These are phyloP conservation scores for Cremastobaeus sp. DNA, from an alignment of 2,888 invertebrate genomes.

Conservation along the genomic window DNA sequence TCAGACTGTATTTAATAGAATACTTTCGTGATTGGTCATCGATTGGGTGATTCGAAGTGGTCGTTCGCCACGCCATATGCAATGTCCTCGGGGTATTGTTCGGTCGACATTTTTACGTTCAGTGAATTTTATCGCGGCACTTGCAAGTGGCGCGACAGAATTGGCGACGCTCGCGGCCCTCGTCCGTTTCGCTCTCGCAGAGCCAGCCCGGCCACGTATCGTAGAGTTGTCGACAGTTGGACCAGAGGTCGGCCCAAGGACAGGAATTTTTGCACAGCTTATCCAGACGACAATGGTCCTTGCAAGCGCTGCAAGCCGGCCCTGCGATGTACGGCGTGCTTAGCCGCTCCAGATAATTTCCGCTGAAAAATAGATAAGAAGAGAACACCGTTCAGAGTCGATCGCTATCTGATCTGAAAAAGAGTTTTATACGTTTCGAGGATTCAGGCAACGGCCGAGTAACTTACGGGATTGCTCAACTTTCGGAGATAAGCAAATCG, in stretches of 20 bases:
- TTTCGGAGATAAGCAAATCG: no score
- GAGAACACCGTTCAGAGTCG: conserved; percentile 5
- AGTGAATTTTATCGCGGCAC: conserved; percentile 81
- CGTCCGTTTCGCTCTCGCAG: conserved; percentile 80
- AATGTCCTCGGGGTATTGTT: conserved; percentile 5
- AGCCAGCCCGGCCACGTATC: conserved; percentile 82
- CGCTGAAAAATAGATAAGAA: conserved; percentile 61
- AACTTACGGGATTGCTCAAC: no score
- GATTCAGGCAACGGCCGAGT: no score
- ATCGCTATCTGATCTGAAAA: conserved; percentile 2
- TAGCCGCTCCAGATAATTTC: conserved; percentile 64
- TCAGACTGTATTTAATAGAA: conserved; percentile 8
- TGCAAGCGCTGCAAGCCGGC: conserved; percentile 83
- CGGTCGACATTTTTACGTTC: conserved; percentile 30
- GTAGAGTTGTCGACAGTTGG: conserved; percentile 85
- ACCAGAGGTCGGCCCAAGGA: conserved; percentile 84
- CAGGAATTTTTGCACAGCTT: conserved; percentile 88
- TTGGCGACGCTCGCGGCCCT: conserved; percentile 80
- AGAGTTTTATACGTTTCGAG: no score
- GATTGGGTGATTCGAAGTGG: conserved; percentile 13
- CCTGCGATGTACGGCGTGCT: conserved; percentile 83
- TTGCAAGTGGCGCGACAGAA: conserved; percentile 87
- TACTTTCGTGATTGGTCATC: conserved; percentile 21
- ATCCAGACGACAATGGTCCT: conserved; percentile 81
- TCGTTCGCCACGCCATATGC: conserved; percentile 10